Evolutionary conservation across 2,888 invertebrate genomes (phyloP).

Genomic region (Stenchaetothrips biformis): DNA sequence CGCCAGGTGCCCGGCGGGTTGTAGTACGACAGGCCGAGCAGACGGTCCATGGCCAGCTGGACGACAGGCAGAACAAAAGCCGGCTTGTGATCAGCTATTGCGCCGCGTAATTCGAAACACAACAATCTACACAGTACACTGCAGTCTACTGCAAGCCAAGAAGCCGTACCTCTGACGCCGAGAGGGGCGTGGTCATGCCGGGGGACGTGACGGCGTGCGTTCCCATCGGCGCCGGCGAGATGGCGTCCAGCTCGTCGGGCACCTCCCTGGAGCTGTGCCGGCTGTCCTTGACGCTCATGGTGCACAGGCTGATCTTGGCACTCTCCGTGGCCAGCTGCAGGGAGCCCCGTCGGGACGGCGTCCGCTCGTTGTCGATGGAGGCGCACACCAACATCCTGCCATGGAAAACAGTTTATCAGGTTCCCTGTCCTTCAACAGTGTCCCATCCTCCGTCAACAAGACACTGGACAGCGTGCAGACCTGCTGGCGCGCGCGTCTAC

Average conservation of each 20-base stretch:
- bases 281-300: constrained; percentile 7
- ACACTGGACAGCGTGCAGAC: constrained; percentile 11
- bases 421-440: constrained; percentile 36
- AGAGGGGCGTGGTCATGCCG: constrained; percentile 36
- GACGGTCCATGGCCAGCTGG: constrained; percentile 34
- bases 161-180: constrained; percentile 35
- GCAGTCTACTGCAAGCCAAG: no score
- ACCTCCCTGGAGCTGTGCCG: constrained; percentile 38
- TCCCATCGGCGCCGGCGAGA: constrained; percentile 51
- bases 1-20: constrained; percentile 34
- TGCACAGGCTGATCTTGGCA: constrained; percentile 49
- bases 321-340: constrained; percentile 42
- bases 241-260: constrained; percentile 52
- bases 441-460: neutral
- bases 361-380: constrained; percentile 44
- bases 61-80: neutral
- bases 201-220: constrained; percentile 28
- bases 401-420: constrained; percentile 35
- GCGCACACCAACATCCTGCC: constrained; percentile 38
- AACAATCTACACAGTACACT: no score
- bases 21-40: constrained; percentile 37
- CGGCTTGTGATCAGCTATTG: no score
- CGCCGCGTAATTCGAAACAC: no score
- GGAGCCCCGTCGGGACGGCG: constrained; percentile 48
- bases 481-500: constrained; percentile 34